Evolutionary conservation across 1,140 invertebrate species (phyloP).

Genomic region (Sweltsa coloradensis): DNA sequence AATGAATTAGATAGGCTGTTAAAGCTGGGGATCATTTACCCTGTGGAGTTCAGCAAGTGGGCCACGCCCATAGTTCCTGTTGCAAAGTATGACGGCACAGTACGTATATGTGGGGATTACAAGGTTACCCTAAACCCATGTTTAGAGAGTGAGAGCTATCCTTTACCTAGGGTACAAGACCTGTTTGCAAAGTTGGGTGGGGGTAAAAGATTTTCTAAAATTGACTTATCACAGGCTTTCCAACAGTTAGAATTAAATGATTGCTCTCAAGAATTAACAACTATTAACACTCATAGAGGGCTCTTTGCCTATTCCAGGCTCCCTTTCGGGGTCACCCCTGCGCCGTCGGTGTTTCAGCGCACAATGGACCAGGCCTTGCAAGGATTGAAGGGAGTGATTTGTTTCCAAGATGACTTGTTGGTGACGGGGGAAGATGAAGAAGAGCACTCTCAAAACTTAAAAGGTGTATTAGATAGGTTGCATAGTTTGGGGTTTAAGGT

Average conservation of each 20-base stretch:
- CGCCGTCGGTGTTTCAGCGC: slow-evolving; percentile 24
- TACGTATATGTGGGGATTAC: slow-evolving; percentile 33
- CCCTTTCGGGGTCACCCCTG: slow-evolving; percentile 26
- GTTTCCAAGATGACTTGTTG: slow-evolving; percentile 22
- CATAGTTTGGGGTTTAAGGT: slow-evolving; percentile 10
- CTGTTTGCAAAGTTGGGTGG: slow-evolving; percentile 15
- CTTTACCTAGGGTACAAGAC: slow-evolving; percentile 18
- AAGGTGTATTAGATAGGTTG: slow-evolving; percentile 16
- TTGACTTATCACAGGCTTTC: slow-evolving; percentile 11
- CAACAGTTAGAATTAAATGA: slow-evolving; percentile 1
- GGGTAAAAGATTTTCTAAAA: slow-evolving; percentile 15
- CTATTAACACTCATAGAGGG: slow-evolving; percentile 23
- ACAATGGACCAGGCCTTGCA: slow-evolving; percentile 24
- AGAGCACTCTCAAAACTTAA: slow-evolving; percentile 16
- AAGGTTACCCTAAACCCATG: slow-evolving; percentile 21
- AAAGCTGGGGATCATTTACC: slow-evolving; percentile 20
- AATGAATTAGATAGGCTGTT: slow-evolving; percentile 28
- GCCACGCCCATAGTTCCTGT: slow-evolving; percentile 33
- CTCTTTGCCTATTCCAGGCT: slow-evolving; percentile 24
- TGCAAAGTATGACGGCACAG: slow-evolving; percentile 28
- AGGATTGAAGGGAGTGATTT: slow-evolving; percentile 16
- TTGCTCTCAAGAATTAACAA: slow-evolving; percentile 13
- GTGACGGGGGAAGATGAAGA: slow-evolving; percentile 15
- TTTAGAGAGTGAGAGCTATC: slow-evolving; percentile 15
- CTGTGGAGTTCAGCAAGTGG: slow-evolving; percentile 24